Evolutionary conservation across 1,140 invertebrate species (phyloP), one percentile per base, ranked within the genome.

Genomic region (Zaprionus inermis): DNA sequence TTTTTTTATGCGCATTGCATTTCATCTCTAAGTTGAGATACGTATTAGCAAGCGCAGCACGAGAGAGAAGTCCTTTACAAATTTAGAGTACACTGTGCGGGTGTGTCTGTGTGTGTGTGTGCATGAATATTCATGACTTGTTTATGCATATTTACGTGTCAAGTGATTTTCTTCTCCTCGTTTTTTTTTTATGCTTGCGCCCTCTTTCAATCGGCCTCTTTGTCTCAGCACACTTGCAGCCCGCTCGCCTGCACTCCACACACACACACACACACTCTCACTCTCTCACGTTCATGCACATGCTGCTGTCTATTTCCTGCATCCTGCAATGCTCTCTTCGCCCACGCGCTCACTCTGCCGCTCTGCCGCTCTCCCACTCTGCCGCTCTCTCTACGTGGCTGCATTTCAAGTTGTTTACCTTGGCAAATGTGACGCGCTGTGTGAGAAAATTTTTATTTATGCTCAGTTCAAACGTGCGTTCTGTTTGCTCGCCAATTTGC

Each of bases 121-220:
- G 82, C 64, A 83, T 91, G 83, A 90, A 90, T 90, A 90, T 91
- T 90, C 83, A 90, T 88, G 75, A 78, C 88, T 84, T 88, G 80
- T 90, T 90, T 90, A 90, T 90, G 83, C 88, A 90, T 88, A 90
- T 88, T 90, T 90, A 89, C 88, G 88, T 90, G 88, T 90, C 88
- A 90, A 90, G 88, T 90, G 88, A 91, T 70, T 79, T 68, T 58
- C 38, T 61, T 55, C 59, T 54, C 58, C 41, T 30, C 30, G 11
- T 46, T 18, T 30, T 34, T 49, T 63, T 57, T 52, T 69, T 58
- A 36, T 10, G n/a, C n/a, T 70, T 36, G 44, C 76, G 44, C 60
- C 77, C 49, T 70, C 59, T 75, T 70, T 49, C 57, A 49, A 71
- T 44, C 38, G 38, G 38, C 57, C 56, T 61, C 70, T 66, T 74